These are phyloP conservation scores for Machaerirhynchus nigripectus DNA, from an alignment of 2,113 vertebrate genomes.

Conservation along the genomic window DNA sequence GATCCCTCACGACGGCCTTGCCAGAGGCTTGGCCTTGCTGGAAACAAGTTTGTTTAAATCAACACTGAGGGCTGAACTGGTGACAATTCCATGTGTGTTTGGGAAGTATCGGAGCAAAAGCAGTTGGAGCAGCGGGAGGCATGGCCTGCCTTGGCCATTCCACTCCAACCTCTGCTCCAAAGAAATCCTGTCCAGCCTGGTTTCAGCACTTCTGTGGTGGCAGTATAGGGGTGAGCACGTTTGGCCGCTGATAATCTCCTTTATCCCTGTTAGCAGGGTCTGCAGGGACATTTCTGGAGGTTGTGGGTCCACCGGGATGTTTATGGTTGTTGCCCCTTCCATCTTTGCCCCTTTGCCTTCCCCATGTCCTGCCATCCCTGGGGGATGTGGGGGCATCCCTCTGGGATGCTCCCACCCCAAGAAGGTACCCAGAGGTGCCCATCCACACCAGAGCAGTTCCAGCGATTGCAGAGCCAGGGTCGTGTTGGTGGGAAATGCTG, in stretches of 20 bases:
- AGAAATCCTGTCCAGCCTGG: not conserved
- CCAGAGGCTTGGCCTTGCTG: not conserved
- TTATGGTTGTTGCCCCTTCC: not conserved
- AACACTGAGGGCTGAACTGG: not conserved
- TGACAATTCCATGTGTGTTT: not conserved
- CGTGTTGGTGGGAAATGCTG: rapidly evolving
- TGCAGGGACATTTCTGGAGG: not conserved
- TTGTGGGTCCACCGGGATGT: not conserved
- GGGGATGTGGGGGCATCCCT: rapidly evolving
- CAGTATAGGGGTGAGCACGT: rapidly evolving
- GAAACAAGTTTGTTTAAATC: not conserved
- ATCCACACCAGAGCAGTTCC: rapidly evolving
- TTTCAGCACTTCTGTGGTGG: not conserved
- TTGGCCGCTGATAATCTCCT: not conserved
- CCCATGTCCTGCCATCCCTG: rapidly evolving
- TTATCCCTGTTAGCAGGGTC: not conserved
- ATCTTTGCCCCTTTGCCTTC: not conserved
- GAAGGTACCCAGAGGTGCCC: not conserved
- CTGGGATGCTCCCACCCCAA: not conserved
- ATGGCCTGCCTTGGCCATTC: rapidly evolving
- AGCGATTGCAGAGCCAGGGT: not conserved
- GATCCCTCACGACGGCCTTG: not conserved
- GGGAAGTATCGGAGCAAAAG: not conserved
- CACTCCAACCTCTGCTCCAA: not conserved
- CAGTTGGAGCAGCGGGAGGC: not conserved